phyloP scores from a whole-genome alignment of 2,113 vertebrate genomes.

The Microtus richardsoni region DNA sequence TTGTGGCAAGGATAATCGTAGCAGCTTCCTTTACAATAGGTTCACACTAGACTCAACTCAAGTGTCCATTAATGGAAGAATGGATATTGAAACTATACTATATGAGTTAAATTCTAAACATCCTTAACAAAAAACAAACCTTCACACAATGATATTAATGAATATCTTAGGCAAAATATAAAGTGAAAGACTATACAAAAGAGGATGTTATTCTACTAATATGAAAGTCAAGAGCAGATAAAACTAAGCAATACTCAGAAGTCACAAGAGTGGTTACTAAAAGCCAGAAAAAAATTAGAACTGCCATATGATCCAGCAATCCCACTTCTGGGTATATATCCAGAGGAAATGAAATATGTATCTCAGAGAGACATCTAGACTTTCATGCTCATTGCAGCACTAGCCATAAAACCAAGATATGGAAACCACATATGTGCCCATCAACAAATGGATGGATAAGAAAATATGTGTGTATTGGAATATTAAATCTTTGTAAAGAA shows the following conservation, averaged over 20 bases:
- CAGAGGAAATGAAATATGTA: constrained; percentile 40
- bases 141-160: background rate
- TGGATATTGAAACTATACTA: background rate
- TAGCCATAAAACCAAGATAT: constrained; percentile 20
- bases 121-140: background rate
- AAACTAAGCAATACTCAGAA: background rate
- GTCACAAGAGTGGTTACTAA: background rate
- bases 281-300: background rate
- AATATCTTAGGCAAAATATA: constrained; percentile 7
- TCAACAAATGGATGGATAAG: constrained; percentile 6
- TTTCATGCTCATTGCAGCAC: background rate
- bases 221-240: constrained; percentile 29
- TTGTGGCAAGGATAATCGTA: background rate
- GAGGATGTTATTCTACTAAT: background rate
- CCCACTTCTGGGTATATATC: background rate
- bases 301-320: background rate
- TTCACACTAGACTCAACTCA: background rate
- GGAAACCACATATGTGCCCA: background rate
- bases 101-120: background rate
- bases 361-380: background rate
- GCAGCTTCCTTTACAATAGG: background rate
- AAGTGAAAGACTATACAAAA: background rate
- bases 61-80: background rate
- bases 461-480: background rate
- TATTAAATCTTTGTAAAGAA: background rate